Evolutionary conservation across 2,888 invertebrate species (phyloP), one percentile per base, ranked within the genome.

Genomic region (Heliconius ismenius): DNA sequence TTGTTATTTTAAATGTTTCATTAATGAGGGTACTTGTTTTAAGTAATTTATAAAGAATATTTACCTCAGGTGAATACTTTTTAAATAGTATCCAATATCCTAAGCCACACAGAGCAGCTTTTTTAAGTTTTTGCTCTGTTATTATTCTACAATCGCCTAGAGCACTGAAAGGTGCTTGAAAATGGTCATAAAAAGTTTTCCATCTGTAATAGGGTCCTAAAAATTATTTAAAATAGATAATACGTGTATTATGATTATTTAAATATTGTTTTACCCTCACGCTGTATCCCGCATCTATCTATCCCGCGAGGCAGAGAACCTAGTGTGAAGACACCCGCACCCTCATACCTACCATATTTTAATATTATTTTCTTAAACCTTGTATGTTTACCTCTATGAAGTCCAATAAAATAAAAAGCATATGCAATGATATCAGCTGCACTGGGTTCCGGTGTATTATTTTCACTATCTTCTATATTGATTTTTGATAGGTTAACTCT

Each of bases 181-280:
- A 93, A 87, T 96, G 96, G 83, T 98, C 97, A 83, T 94, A 91
- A 85, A 96, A 97, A 39, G 97, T 96, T 86, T 96, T 95, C 90
- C 96, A 98, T 76, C 96, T 96, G 89, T 96, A 98, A 90, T 97
- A 98, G 1, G 98, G 98, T 62, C 98, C 98, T 98, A 90, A 54
- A 93, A 92, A 76, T 76, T 78, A 76, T 54, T 15, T 6, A 63
- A 69, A 67, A 43, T 3, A 43, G 3, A 62, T 39, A 49, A 21
- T 26, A 32, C 11, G 21, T 24, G 28, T 70, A 54, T 49, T 28
- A 0, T 54, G 21, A 15, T 3, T 49, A 21, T 18, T 49, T 13
- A 21, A 65, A 28, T 49, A 18, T 49, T 49, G 18, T 43, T 4
- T 43, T 49, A 49, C 18, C 3, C 0, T 21, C 2, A 21, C 49